These are phyloP conservation scores for Pteropus rufus DNA, from an alignment of 2,797 vertebrate species.

Conservation along the genomic window DNA sequence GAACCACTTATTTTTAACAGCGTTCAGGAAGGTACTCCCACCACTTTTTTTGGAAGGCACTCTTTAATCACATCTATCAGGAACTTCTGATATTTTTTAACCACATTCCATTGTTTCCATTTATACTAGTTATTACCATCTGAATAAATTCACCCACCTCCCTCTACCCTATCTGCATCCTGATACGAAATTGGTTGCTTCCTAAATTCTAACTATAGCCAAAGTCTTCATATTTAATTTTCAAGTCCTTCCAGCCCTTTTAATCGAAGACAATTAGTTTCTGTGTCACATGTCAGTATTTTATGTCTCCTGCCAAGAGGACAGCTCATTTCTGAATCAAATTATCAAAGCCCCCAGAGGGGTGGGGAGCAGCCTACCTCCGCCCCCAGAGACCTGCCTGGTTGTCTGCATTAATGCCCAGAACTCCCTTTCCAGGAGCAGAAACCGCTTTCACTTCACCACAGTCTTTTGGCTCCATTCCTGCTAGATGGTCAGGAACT, in stretches of 20 bases:
- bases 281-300: not conserved
- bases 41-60: not conserved
- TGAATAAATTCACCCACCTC: constrained; percentile 2
- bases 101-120: not conserved
- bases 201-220: constrained; percentile 2
- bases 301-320: not conserved
- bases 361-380: not conserved
- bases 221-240: not conserved
- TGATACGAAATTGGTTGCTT: constrained; percentile 11
- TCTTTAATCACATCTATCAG: not conserved
- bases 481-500: not conserved
- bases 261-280: not conserved
- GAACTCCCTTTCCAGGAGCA: not conserved
- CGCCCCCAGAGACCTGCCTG: fast-evolving
- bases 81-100: constrained; percentile 3
- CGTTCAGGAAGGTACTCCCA: not conserved
- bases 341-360: not conserved
- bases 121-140: not conserved
- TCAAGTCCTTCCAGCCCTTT: not conserved
- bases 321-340: not conserved
- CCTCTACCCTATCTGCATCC: not conserved
- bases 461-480: not conserved
- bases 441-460: not conserved
- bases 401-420: not conserved
- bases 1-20: not conserved